phyloP scores from a whole-genome alignment of 2,797 vertebrate genomes.

The Glossophaga mutica region DNA sequence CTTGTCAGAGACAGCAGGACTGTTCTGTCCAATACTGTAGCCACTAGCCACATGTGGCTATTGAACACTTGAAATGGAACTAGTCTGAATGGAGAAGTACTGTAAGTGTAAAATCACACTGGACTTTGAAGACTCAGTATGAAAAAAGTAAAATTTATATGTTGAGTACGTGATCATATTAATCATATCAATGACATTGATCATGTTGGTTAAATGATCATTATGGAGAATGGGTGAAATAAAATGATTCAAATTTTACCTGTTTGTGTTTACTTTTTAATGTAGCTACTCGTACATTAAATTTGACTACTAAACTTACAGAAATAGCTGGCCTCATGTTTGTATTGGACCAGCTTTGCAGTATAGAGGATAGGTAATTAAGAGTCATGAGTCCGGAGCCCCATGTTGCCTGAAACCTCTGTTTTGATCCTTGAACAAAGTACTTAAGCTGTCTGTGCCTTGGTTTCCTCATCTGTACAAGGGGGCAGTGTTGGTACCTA shows the following conservation, averaged over 20 bases:
- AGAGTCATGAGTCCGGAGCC: not conserved
- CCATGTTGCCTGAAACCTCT: not conserved
- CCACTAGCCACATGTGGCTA: not conserved
- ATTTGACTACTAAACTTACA: not conserved
- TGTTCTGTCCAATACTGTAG: not conserved
- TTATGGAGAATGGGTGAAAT: not conserved
- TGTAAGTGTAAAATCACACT: not conserved
- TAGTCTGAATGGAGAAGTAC: not conserved
- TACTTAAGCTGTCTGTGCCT: not conserved
- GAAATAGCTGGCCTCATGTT: not conserved
- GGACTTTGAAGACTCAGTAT: slow-evolving; percentile 8
- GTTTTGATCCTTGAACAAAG: slow-evolving; percentile 33
- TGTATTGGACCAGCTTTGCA: not conserved
- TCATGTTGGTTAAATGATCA: not conserved
- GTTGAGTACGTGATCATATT: not conserved
- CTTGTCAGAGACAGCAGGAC: not conserved
- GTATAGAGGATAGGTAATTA: not conserved
- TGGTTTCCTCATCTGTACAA: slow-evolving; percentile 6
- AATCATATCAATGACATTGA: not conserved
- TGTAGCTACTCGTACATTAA: not conserved
- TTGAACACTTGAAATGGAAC: not conserved
- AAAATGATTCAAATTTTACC: not conserved
- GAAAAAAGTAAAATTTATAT: not conserved
- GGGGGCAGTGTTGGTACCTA: not conserved
- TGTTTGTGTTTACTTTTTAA: not conserved